Percentiles rank a stretch among this genome's conserved stretches.
Evolutionary conservation across 2,888 invertebrate genomes (phyloP).

Genomic region (Sthenelais limicola): DNA sequence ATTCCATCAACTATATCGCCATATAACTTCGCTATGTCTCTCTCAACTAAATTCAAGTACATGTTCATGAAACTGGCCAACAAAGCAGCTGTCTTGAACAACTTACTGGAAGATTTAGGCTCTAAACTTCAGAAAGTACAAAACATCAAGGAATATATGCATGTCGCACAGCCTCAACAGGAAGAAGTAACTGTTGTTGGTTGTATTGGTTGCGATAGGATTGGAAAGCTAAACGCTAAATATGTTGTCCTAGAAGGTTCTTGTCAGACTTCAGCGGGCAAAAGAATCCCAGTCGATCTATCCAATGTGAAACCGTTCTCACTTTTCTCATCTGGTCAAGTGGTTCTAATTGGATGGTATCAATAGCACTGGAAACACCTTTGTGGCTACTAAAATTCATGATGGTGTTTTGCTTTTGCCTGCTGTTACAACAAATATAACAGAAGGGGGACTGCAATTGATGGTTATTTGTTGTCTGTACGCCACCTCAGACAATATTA

Average conservation of each 20-base stretch:
- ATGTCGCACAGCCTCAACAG: conserved; percentile 70
- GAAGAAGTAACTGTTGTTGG: conserved; percentile 78
- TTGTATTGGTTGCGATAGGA: conserved; percentile 83
- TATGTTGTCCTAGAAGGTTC: conserved; percentile 82
- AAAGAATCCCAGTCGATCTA: conserved; percentile 74
- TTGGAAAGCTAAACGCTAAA: conserved; percentile 81
- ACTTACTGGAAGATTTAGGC: conserved; percentile 72
- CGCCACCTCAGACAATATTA: conserved; percentile 82
- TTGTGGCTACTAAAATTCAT: conserved; percentile 80
- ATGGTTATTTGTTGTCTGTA: conserved; percentile 88
- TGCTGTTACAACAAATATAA: no score
- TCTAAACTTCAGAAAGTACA: conserved; percentile 68
- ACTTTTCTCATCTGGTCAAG: conserved; percentile 85
- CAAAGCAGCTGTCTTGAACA: conserved; percentile 73
- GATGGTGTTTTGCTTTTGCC: no score
- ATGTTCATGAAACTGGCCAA: conserved; percentile 76
- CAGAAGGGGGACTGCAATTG: conserved; percentile 70
- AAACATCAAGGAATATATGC: conserved; percentile 66
- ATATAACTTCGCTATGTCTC: conserved; percentile 20
- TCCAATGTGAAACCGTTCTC: conserved; percentile 77
- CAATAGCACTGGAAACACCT: conserved; percentile 80
- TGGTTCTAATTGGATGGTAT: conserved; percentile 83
- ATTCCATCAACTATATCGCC: not conserved
- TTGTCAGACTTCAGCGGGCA: conserved; percentile 67
- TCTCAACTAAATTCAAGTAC: conserved; percentile 63